These are phyloP conservation scores for Catharus ustulatus DNA, from an alignment of 2,797 vertebrate species.

Conservation along the genomic window DNA sequence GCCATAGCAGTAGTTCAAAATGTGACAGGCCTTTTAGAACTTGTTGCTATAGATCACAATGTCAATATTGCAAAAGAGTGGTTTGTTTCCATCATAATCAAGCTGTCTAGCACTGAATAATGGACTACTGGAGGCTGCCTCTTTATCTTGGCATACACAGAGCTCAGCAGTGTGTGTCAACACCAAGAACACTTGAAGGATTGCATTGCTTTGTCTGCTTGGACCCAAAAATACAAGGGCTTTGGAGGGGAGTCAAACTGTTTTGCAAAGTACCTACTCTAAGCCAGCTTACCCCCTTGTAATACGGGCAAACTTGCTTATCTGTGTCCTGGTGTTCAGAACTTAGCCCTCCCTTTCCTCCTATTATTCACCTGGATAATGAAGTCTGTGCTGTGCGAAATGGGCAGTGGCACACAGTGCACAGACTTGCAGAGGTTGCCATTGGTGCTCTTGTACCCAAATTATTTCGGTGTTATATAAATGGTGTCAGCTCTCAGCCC, in stretches of 20 bases:
- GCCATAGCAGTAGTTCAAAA: neutral
- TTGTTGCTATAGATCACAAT: neutral
- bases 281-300: constrained; percentile 3
- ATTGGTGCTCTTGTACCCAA: neutral
- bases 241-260: constrained; percentile 26
- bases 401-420: neutral
- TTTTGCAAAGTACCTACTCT: neutral
- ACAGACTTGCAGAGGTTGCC: neutral
- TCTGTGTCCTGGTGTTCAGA: neutral
- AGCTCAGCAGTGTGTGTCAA: constrained; percentile 34
- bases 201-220: constrained; percentile 29
- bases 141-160: constrained; percentile 9
- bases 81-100: constrained; percentile 33
- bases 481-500: neutral
- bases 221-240: neutral
- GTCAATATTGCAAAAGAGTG: constrained; percentile 38
- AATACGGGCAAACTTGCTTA: constrained; percentile 31
- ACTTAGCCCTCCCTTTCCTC: constrained; percentile 55
- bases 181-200: constrained; percentile 14
- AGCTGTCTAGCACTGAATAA: constrained; percentile 60
- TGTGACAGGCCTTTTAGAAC: neutral
- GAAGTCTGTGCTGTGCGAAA: neutral
- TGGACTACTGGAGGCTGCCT: constrained; percentile 18
- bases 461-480: neutral
- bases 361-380: constrained; percentile 56